Evolutionary conservation across 2,888 invertebrate species (phyloP).

Genomic region (Portevinia maculata): DNA sequence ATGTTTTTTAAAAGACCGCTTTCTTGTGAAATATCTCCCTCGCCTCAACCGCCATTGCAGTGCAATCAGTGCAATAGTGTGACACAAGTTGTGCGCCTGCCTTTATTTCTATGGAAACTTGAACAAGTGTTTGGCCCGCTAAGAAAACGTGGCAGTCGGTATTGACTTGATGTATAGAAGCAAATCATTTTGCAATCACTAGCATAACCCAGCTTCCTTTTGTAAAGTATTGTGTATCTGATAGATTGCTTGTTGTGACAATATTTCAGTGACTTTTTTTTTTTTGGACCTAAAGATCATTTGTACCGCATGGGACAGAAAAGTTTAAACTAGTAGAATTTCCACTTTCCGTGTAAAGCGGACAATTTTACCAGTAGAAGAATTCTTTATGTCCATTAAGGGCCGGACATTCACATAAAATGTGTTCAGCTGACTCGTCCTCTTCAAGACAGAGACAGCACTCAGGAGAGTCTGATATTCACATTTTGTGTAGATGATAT

Average conservation of each 20-base stretch:
- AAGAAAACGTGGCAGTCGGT: slow-evolving; percentile 26
- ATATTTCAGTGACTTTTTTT: no score
- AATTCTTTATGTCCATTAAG: no score
- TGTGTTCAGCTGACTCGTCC: no score
- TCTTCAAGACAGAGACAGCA: no score
- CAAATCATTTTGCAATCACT: slow-evolving; percentile 65
- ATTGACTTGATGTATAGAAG: slow-evolving; percentile 57
- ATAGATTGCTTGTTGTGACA: slow-evolving; percentile 67
- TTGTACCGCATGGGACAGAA: no score
- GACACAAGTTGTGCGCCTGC: slow-evolving; percentile 43
- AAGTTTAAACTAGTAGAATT: no score
- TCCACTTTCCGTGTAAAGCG: no score
- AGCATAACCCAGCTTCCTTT: slow-evolving; percentile 64
- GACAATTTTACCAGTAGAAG: no score
- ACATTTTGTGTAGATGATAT: no score
- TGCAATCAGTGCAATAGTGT: slow-evolving; percentile 58
- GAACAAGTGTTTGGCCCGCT: slow-evolving; percentile 60
- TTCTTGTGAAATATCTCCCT: slow-evolving; percentile 46
- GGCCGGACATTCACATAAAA: no score
- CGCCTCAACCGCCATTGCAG: slow-evolving; percentile 9
- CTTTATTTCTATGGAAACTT: slow-evolving; percentile 46
- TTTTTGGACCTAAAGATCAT: no score
- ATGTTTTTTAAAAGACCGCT: slow-evolving; percentile 53
- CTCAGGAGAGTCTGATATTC: no score
- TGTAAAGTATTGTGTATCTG: slow-evolving; percentile 65